Evolutionary conservation across 2,797 vertebrate genomes (phyloP), one percentile per base, ranked within the genome.

Genomic region (Mionectes olivaceus): DNA sequence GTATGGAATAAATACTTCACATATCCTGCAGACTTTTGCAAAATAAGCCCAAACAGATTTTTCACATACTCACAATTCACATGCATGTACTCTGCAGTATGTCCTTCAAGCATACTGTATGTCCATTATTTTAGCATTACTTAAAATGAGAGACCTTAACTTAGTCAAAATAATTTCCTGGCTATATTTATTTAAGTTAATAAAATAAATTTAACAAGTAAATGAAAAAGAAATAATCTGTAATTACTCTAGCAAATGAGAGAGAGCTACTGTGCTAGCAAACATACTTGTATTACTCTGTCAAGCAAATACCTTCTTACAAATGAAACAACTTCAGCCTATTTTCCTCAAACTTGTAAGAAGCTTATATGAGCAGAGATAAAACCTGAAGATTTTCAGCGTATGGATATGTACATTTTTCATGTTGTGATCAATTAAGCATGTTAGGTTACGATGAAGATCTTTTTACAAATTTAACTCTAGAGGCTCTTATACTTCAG

Each of bases 251-350:
- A 12, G 19, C 59, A 81, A 86, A 71, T 46, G 11, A 75, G 15
- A 70, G 7, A 0, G 0, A 75, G 10, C 1, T 24, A 87, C 19
- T 10, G 10, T 70, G 33, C 32, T 47, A 49, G 39, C 4, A 39
- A 63, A 39, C 2, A 28, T 56, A 33, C 3, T 65, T 35, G 5
- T 30, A 32, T 61, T 76, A 46, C 30, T 68, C 60, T 44, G 10
- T 33, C 6, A 79, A 61, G 22, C 1, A 57, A 56, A 79, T 33
- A 61, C 22, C 7, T 88, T 63, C 39, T 79, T 33, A 63, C 4
- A 67, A 80, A 81, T 13, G 59, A 55, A 68, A 73, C 68, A 39
- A 5, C 1, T 7, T 69, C 30, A 69, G 12, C 2, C 4, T 67
- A 10, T 56, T 85, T 87, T 91, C 21, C 25, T 74, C 23, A 70